These are phyloP conservation scores for Campoplex capitator DNA, from an alignment of 2,888 invertebrate species.

Conservation along the genomic window DNA sequence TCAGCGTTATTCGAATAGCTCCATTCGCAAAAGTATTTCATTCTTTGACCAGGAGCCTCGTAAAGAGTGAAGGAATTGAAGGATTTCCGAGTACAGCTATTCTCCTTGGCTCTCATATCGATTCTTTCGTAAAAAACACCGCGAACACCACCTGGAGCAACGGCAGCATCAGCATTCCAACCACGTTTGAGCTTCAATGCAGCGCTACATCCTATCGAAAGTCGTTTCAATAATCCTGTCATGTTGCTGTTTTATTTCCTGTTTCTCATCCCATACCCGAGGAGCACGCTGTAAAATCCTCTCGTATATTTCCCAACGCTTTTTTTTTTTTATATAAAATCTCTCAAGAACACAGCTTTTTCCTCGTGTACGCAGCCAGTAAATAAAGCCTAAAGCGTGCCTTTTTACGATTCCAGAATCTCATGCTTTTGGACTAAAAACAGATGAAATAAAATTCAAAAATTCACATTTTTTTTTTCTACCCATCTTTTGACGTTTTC, in stretches of 20 bases:
- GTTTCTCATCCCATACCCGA: not conserved
- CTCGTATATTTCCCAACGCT: constrained; percentile 15
- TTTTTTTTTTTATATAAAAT: not conserved
- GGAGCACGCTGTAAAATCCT: not conserved
- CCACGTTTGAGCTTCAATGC: constrained; percentile 55
- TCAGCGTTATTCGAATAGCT: not conserved
- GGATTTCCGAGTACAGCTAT: not conserved
- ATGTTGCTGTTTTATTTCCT: constrained; percentile 47
- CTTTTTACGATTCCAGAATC: not conserved
- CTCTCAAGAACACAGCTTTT: not conserved
- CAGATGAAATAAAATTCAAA: not conserved
- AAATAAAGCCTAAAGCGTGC: not conserved
- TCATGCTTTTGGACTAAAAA: not conserved
- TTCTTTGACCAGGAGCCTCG: not conserved
- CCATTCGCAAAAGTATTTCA: not conserved
- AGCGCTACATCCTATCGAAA: constrained; percentile 28
- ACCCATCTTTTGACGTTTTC: not conserved
- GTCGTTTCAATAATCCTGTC: constrained; percentile 56
- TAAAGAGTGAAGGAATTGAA: constrained; percentile 36
- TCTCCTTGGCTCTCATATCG: constrained; percentile 24
- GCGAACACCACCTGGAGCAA: constrained; percentile 26
- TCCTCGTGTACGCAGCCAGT: not conserved
- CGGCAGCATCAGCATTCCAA: constrained; percentile 54
- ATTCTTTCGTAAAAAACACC: constrained; percentile 35
- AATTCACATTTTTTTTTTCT: not conserved